Evolutionary conservation across 2,888 invertebrate genomes (phyloP), one percentile per base, ranked within the genome.

Genomic region (Trichopoda pennipes): DNA sequence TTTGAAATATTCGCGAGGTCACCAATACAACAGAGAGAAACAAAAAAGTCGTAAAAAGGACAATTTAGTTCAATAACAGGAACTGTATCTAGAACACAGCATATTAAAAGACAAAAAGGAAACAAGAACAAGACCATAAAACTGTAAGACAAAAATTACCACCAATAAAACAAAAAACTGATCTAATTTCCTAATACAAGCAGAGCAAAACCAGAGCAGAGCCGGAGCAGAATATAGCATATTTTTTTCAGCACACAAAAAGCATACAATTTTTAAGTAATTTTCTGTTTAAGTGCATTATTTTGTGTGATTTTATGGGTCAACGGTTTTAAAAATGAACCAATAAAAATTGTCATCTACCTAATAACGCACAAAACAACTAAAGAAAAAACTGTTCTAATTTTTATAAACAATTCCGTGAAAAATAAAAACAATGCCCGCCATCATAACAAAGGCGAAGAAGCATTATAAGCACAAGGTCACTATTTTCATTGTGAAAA

Each of bases 81-180:
- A 58, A 73, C 35, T 69, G 21, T 44, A 19, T 42, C 70, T 74
- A 53, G 49, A 56, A 49, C 60, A 78, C 55, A 82, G 84, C 82
- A 73, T 80, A 44, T 19, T 7, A 83, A 75, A 10, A 82, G 81
- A 81, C 72, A 84, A 84, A 81, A 85, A 83, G 60, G 28, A 83
- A 68, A 84, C 47, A 68, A 77, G 58, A 79, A 80, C 72, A 16
- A 12, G 47, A 16, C 44, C 75, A 80, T 73, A 78, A 74, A 77
- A 77, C 72, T 66, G 64, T 56, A 55, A 76, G 76, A 84, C 81
- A 81, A 85, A 86, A 86, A 81, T 73, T 76, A 17, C 12, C 51
- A 35, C 32, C 55, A 83, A 85, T 89, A 88, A 87, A 88, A 88
- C 89, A 88, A 87, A 89, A 89, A 89, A 87, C 86, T 87, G 87